phyloP scores from a whole-genome alignment of 2,888 invertebrate genomes.

The Gisinianus flammeolus region DNA sequence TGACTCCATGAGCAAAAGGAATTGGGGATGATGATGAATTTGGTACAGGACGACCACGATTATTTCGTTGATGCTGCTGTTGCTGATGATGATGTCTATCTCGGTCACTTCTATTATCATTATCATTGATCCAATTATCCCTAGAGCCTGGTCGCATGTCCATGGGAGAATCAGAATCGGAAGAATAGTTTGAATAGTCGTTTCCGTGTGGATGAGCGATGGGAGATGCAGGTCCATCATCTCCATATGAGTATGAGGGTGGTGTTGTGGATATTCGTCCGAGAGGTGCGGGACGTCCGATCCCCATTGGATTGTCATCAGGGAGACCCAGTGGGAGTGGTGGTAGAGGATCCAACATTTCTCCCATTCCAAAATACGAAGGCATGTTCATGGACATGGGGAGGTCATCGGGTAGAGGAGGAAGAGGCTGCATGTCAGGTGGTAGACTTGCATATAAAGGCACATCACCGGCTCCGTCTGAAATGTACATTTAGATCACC shows the following conservation, averaged over 20 bases:
- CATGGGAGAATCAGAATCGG: slow-evolving; percentile 49
- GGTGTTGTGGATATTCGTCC: slow-evolving; percentile 53
- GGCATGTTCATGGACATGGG: slow-evolving; percentile 26
- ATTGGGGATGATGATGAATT: slow-evolving; percentile 49
- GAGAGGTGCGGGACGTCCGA: slow-evolving; percentile 53
- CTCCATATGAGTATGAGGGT: slow-evolving; percentile 49
- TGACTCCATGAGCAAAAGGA: slow-evolving; percentile 49
- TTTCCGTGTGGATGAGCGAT: slow-evolving; percentile 27
- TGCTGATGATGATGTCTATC: neutral
- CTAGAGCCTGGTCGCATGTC: slow-evolving; percentile 28
- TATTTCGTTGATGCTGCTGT: neutral
- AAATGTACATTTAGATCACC: slow-evolving; percentile 19
- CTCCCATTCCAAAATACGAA: slow-evolving; percentile 53
- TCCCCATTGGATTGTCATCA: neutral
- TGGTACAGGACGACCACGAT: slow-evolving; percentile 26
- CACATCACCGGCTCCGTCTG: slow-evolving; percentile 19
- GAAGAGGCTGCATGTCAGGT: slow-evolving; percentile 49
- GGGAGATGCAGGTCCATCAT: slow-evolving; percentile 28
- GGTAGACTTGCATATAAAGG: slow-evolving; percentile 35
- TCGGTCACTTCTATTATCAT: slow-evolving; percentile 31
- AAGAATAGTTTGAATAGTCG: slow-evolving; percentile 45
- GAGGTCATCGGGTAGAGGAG: slow-evolving; percentile 50
- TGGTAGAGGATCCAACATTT: slow-evolving; percentile 53
- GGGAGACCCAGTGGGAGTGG: slow-evolving; percentile 29
- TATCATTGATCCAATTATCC: slow-evolving; percentile 43